These are phyloP conservation scores for Hiodon alosoides DNA, from an alignment of 2,113 vertebrate genomes.

Conservation along the genomic window DNA sequence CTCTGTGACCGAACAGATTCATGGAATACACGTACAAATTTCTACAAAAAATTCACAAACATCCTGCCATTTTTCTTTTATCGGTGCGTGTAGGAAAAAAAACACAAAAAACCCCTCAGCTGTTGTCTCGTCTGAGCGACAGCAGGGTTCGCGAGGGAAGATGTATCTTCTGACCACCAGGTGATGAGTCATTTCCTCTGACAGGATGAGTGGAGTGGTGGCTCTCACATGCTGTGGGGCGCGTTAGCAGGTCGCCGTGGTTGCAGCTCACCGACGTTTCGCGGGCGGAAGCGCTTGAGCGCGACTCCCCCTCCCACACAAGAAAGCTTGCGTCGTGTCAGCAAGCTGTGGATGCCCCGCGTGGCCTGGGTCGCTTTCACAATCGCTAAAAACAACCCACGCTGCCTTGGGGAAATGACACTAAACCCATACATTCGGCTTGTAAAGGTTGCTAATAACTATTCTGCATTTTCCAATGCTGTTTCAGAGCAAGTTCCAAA, in stretches of 20 bases:
- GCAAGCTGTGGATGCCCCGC: not conserved
- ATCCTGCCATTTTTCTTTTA: constrained; percentile 2
- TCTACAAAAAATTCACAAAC: constrained; percentile 6
- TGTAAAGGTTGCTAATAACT: not conserved
- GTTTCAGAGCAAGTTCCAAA: too few relatives aligned
- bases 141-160: not conserved
- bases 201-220: constrained; percentile 7
- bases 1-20: not conserved
- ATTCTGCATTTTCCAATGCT: too few relatives aligned
- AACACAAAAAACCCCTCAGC: constrained; percentile 2
- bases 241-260: constrained; percentile 8
- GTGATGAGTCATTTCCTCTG: constrained; percentile 31
- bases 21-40: not conserved
- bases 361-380: not conserved
- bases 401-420: too few relatives aligned
- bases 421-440: not conserved
- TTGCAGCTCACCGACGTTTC: not conserved
- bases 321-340: not conserved
- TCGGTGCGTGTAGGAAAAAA: not conserved
- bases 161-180: constrained; percentile 10
- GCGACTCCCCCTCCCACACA: not conserved
- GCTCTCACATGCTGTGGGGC: not conserved
- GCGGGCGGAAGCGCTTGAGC: too few relatives aligned
- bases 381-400: not conserved
- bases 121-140: not conserved